Base-by-base conservation (phyloP, 1,140 invertebrate species). In the Sycophila sp. region DNA sequence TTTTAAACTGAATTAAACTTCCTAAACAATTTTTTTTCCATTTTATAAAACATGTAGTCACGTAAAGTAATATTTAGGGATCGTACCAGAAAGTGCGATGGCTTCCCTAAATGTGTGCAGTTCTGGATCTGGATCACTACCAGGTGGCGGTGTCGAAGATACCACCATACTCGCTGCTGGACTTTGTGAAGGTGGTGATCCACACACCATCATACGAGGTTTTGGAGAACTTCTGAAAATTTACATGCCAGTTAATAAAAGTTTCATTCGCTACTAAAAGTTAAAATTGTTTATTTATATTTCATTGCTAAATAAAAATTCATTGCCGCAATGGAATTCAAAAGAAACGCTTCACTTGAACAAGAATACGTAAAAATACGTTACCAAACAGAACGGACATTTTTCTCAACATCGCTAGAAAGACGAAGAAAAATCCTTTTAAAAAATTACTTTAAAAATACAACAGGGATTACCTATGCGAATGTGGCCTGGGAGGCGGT, bases 51-150 rank as follows among this genome's bases (percentile, higher is more conserved):
- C 11, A 30, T n/a, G 5, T 5, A 40, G 38, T 13, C 1, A 40
- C 5, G n/a, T 40, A 40, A n/a, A 15, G n/a, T 47, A 6, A 53
- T 40, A n/a, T 51, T 0, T 45, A 22, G 36, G 49, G 13, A 75
- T 65, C 85, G 80, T 85, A 87, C 89, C 86, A 82, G 88, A 87
- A 69, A 89, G 80, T 66, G 91, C 90, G 76, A 94, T 88, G 64
- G 93, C 93, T 87, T 94, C 92, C 80, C 91, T 88, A 79, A 94
- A 94, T 71, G 91, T 92, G 72, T 92, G 89, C 71, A 94, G 83
- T 74, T 90, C 89, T 51, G 88, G 83, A 77, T 93, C 91, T 51
- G 87, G 79, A 63, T 88, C 84, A 45, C 76, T 80, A n/a, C 80
- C 79, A 51, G 86, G 69, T 63, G 84, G 75, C 45, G 83, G 82